These are phyloP conservation scores for Heliconius cydno DNA, from an alignment of 2,888 invertebrate species.

Conservation along the genomic window DNA sequence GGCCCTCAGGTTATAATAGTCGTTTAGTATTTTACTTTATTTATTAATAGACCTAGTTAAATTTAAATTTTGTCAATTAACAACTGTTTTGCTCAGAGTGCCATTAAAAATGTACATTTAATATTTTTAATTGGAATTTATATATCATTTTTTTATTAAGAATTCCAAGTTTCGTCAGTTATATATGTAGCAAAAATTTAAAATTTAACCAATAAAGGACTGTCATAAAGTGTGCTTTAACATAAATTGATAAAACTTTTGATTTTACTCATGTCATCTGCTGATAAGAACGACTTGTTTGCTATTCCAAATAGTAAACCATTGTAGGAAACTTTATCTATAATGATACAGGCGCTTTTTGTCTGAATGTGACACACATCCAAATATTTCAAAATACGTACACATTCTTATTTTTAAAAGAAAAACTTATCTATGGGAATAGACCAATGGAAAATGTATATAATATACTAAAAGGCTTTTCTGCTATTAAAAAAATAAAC, in stretches of 20 bases:
- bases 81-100: not conserved
- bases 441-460: not conserved
- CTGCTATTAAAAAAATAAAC: not conserved
- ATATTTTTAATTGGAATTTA: not conserved
- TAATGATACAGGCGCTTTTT: too few species aligned
- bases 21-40: constrained; percentile 15
- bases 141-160: not conserved
- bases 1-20: constrained; percentile 37
- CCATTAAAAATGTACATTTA: not conserved
- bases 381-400: not conserved
- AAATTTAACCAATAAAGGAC: not conserved
- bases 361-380: not conserved
- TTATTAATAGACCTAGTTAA: constrained; percentile 15
- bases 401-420: too few species aligned
- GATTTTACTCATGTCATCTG: not conserved
- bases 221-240: not conserved
- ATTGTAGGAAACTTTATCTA: too few species aligned
- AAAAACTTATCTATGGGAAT: too few species aligned
- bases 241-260: not conserved
- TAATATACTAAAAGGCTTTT: not conserved
- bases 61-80: not conserved
- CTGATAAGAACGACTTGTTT: constrained; percentile 6
- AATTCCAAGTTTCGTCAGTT: not conserved
- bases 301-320: not conserved
- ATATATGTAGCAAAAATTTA: not conserved